These are phyloP conservation scores for Hypotaenidia philippensis DNA, from an alignment of 2,797 vertebrate species.

Conservation along the genomic window DNA sequence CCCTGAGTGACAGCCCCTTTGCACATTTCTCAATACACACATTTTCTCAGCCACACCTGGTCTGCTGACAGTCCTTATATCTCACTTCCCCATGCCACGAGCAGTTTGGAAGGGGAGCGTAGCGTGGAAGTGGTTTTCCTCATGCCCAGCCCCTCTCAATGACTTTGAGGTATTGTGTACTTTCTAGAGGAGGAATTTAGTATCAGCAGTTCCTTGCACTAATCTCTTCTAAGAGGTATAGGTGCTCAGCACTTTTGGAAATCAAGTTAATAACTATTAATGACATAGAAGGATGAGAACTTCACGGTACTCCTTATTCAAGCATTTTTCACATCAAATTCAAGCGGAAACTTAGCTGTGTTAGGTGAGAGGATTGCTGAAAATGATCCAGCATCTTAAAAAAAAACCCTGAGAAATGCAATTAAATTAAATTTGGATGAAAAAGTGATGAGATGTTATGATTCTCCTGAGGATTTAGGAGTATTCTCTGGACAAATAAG, in stretches of 20 bases:
- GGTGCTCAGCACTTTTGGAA: conserved; percentile 64
- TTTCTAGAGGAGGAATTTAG: conserved; percentile 38
- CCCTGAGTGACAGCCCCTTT: neutral
- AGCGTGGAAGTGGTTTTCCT: neutral
- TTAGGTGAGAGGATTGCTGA: conserved; percentile 55
- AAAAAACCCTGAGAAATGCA: neutral
- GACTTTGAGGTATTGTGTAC: conserved; percentile 26
- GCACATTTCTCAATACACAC: neutral
- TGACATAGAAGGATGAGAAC: conserved; percentile 46
- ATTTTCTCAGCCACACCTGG: neutral
- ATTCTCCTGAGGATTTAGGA: conserved; percentile 1
- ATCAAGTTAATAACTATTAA: conserved; percentile 69
- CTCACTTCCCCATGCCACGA: neutral
- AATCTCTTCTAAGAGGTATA: conserved; percentile 60
- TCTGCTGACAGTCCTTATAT: neutral
- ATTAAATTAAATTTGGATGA: conserved; percentile 44
- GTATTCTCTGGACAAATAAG: neutral
- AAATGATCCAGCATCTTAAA: conserved; percentile 46
- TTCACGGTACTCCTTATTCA: conserved; percentile 44
- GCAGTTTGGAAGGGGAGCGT: neutral
- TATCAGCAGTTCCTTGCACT: conserved; percentile 59
- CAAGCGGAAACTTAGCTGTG: neutral
- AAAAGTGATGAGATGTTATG: conserved; percentile 21
- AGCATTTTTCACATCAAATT: conserved; percentile 63
- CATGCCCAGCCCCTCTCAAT: neutral